These are phyloP conservation scores for Diadophis punctatus DNA, from an alignment of 2,113 vertebrate species.

Conservation along the genomic window DNA sequence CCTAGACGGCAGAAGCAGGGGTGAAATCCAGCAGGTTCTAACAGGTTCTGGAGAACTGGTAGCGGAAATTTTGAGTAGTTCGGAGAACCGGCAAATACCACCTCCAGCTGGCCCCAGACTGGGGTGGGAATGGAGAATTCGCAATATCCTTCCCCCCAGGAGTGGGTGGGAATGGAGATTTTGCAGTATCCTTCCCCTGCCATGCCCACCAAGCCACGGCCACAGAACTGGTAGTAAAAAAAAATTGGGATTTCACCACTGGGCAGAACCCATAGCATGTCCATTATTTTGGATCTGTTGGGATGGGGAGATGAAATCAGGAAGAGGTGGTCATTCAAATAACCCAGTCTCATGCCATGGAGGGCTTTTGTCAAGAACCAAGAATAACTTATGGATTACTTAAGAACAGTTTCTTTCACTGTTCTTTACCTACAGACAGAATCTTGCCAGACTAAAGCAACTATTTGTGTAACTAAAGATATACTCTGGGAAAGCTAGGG, in stretches of 20 bases:
- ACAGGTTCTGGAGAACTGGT: too few species aligned
- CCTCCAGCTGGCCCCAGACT: too few species aligned
- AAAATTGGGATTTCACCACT: too few species aligned
- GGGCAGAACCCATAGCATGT: background rate
- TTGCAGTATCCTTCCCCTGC: too few species aligned
- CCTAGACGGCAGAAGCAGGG: background rate
- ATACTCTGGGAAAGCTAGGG: background rate
- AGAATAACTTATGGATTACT: background rate
- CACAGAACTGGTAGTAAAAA: too few species aligned
- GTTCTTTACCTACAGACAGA: background rate
- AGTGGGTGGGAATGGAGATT: too few species aligned
- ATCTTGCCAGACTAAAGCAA: background rate
- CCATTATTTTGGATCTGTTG: background rate
- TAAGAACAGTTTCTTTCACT: background rate
- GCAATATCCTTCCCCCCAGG: too few species aligned
- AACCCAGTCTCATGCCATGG: background rate
- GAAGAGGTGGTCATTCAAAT: background rate
- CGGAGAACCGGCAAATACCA: too few species aligned
- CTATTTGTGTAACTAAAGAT: background rate
- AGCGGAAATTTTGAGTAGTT: too few species aligned
- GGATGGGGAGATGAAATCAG: background rate
- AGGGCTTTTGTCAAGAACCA: background rate
- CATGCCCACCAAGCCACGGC: too few species aligned
- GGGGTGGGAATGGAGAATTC: too few species aligned
- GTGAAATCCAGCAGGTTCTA: too few species aligned